Base-by-base conservation (phyloP, 2,113 vertebrate genomes). In the Gallinago media region DNA sequence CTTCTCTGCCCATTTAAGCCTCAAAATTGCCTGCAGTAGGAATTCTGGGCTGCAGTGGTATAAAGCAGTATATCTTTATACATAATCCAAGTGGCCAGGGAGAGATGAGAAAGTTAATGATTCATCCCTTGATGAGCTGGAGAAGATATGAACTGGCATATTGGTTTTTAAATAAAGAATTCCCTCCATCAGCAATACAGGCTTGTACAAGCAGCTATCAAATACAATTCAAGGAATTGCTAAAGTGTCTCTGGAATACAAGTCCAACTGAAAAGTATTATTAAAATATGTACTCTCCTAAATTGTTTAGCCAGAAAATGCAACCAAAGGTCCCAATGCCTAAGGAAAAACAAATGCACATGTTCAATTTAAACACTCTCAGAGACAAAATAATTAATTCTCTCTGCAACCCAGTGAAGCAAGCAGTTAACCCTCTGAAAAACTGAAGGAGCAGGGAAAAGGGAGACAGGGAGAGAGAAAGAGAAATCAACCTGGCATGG, bases 381-480 rank as follows among this genome's bases (percentile, higher is more conserved):
- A 76, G 59, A 76, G 18, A 73, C n/a, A 89, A 93, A 87, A 80
- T 49, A 82, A 91, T 92, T 95, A 50, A 89, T 85, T 88, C 15
- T 79, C 20, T 85, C 49, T 47, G 27, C 20, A 87, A 61, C 38
- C 52, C 46, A 68, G 12, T 18, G 27, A 91, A 80, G 40, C 19
- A 89, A 84, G 6, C 7, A 62, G 59, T 86, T 73, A 74, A 70
- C 47, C 29, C 22, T 78, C 65, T 65, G 52, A 77, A 75, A 91
- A 77, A 9, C 32, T 50, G 14, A 29, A 49, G 42, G 19, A 62
- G 9, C 21, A 68, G 31, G 23, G 38, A 9, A 61, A 80, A 65
- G 26, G 13, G 70, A 73, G 46, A 67, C 27, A 70, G 6, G 9
- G 8, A 81, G 23, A 68, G 75, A 59, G 36, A 61, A 65, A 81